These are phyloP conservation scores for Semicossyphus pulcher DNA, from an alignment of 2,113 vertebrate genomes.

Conservation along the genomic window DNA sequence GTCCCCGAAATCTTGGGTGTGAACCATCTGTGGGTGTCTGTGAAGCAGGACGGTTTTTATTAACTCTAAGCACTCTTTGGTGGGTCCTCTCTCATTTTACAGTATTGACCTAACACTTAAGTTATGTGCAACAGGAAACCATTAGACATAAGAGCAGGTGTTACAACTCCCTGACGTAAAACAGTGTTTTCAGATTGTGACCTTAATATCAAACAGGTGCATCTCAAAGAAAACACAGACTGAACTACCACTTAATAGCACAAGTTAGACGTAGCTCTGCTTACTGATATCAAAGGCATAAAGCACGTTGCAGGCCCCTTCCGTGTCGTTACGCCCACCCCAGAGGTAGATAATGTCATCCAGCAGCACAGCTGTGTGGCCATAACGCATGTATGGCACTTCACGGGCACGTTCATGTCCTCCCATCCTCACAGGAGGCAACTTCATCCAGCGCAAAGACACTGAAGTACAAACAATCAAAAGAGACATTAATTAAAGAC, in stretches of 20 bases:
- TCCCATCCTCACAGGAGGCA: constrained; percentile 90
- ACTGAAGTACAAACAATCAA: constrained; percentile 78
- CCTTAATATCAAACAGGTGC: constrained; percentile 40
- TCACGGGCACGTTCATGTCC: constrained; percentile 88
- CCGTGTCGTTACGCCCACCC: constrained; percentile 97
- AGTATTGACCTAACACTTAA: background rate
- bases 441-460: constrained; percentile 96
- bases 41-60: constrained; percentile 47
- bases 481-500: background rate
- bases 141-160: constrained; percentile 33
- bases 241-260: too few species aligned
- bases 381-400: constrained; percentile 98
- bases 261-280: constrained; percentile 68
- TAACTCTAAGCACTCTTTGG: background rate
- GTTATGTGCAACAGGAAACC: constrained; percentile 3
- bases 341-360: constrained; percentile 96
- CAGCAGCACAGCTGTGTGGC: constrained; percentile 96
- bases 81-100: background rate
- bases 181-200: background rate
- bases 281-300: constrained; percentile 98
- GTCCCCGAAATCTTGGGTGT: constrained; percentile 93
- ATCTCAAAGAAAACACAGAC: constrained; percentile 29
- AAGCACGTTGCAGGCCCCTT: constrained; percentile 98
- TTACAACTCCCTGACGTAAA: constrained; percentile 2
- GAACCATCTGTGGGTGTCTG: constrained; percentile 93